These are phyloP conservation scores for Spisula subtruncata DNA, from an alignment of 2,888 invertebrate genomes.

Conservation along the genomic window DNA sequence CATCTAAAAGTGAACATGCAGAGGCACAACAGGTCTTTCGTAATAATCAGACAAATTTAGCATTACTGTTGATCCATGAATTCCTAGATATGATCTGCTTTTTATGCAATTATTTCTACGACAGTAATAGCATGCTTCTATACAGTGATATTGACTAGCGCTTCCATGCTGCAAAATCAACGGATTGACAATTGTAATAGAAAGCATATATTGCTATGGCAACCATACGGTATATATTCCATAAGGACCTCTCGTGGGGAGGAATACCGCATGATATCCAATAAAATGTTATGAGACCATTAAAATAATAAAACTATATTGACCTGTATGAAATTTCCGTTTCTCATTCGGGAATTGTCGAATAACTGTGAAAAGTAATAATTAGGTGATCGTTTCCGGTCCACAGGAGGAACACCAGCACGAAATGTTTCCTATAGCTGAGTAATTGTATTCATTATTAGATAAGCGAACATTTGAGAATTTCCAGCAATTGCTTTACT, in stretches of 20 bases:
- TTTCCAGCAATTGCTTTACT: neutral
- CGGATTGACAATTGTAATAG: constrained; percentile 14
- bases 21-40: too few relatives aligned
- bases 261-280: neutral
- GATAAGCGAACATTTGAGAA: neutral
- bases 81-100: constrained; percentile 18
- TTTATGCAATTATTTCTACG: constrained; percentile 14
- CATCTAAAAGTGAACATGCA: too few relatives aligned
- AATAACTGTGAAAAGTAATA: neutral
- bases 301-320: neutral
- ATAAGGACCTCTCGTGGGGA: neutral
- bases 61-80: neutral
- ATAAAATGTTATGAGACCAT: constrained; percentile 1
- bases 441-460: neutral
- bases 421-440: neutral
- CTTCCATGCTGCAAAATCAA: neutral
- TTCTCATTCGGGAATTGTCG: neutral
- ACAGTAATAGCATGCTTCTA: neutral
- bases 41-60: constrained; percentile 10
- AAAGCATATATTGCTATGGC: neutral
- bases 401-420: neutral
- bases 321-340: neutral
- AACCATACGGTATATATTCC: neutral
- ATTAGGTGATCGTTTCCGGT: neutral
- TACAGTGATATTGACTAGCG: neutral